Evolutionary conservation across 2,797 vertebrate genomes (phyloP).

Genomic region (Erpetoichthys calabaricus): DNA sequence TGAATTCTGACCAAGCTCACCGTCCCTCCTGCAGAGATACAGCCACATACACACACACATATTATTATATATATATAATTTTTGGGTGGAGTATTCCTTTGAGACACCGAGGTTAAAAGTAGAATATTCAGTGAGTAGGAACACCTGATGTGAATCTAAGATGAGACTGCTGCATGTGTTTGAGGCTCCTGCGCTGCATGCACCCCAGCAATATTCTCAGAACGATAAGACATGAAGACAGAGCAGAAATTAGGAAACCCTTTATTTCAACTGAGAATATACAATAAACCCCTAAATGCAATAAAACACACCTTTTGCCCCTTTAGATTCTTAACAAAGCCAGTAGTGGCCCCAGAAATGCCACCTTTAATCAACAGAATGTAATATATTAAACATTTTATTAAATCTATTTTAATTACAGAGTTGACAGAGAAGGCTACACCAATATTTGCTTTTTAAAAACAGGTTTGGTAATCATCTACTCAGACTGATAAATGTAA

Average conservation of each 20-base stretch:
- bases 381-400: constrained; percentile 15
- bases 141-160: too few relatives aligned
- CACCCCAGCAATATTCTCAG: too few relatives aligned
- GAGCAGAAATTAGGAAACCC: constrained; percentile 23
- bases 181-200: too few relatives aligned
- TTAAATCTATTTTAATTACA: constrained; percentile 7
- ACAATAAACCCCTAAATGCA: constrained; percentile 24
- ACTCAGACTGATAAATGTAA: not conserved
- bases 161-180: too few relatives aligned
- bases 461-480: not conserved
- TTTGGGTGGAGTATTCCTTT: too few relatives aligned
- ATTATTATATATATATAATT: too few relatives aligned
- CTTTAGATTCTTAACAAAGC: constrained; percentile 12
- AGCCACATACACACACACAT: too few relatives aligned
- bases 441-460: constrained; percentile 4
- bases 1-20: too few relatives aligned
- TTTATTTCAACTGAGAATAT: constrained; percentile 31
- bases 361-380: constrained; percentile 12
- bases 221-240: not conserved
- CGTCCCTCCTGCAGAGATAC: too few relatives aligned
- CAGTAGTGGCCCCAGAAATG: constrained; percentile 3
- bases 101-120: too few relatives aligned
- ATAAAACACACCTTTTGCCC: constrained; percentile 17
- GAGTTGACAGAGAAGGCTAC: constrained; percentile 3
- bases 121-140: too few relatives aligned